These are phyloP conservation scores for Octomys mimax DNA, from an alignment of 2,797 vertebrate genomes.

Conservation along the genomic window DNA sequence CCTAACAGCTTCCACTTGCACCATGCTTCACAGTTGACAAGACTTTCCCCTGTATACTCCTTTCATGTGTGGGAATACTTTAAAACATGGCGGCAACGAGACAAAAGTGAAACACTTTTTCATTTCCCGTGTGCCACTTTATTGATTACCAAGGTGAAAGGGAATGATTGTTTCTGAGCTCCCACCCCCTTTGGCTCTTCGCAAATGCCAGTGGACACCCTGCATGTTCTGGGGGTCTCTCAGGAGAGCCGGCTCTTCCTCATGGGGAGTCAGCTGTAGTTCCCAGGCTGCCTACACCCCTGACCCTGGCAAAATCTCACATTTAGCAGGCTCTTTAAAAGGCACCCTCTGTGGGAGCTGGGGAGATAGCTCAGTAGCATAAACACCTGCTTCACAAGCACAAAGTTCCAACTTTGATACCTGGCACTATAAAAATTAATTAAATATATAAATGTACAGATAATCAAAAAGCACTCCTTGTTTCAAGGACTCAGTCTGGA, in stretches of 20 bases:
- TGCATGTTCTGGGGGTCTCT: neutral
- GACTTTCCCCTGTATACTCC: constrained; percentile 3
- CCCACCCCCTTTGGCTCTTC: constrained; percentile 11
- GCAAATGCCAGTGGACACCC: neutral
- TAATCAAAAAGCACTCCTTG: neutral
- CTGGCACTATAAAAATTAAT: no score
- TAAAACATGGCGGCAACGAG: neutral
- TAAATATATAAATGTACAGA: no score
- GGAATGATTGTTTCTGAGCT: constrained; percentile 10
- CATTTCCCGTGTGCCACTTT: neutral
- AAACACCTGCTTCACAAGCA: no score
- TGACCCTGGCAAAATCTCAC: constrained; percentile 53
- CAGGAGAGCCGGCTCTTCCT: neutral
- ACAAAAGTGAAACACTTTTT: constrained; percentile 13
- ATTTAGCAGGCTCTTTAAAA: constrained; percentile 76
- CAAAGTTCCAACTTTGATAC: no score
- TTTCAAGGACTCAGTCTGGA: constrained; percentile 76
- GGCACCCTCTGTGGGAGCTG: constrained; percentile 26
- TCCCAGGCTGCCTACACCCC: constrained; percentile 50
- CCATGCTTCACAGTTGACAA: neutral
- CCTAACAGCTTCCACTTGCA: constrained; percentile 8
- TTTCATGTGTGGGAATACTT: constrained; percentile 31
- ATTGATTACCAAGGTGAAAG: constrained; percentile 40
- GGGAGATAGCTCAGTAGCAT: no score
- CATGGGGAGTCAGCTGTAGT: constrained; percentile 11